Base-by-base conservation (phyloP, 2,888 invertebrate genomes). In the Caradrina kadenii region DNA sequence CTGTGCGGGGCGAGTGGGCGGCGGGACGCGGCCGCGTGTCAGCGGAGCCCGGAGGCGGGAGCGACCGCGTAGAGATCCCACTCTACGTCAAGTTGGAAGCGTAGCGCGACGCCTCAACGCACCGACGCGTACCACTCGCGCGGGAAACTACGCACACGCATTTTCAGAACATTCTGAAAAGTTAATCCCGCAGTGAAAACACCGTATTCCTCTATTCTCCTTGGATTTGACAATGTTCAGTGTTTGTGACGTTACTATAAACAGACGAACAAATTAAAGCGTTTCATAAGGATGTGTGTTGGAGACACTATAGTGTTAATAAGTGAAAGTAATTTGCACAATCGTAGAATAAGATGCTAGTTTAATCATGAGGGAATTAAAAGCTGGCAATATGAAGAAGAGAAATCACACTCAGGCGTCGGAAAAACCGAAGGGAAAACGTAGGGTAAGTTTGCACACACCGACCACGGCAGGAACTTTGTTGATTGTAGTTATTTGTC, bases 351-450 rank as follows among this genome's bases (percentile, higher is more conserved):
- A 78, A 80, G 71, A 80, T 81, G 79, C 60, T 70, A 72, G 73
- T 76, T 79, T 59, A 72, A 81, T 63, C 60, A 80, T 85, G 76
- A 76, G 64, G 81, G 78, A 79, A 77, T 60, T 75, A 54, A 80
- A 72, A 83, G 59, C 69, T 83, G 78, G 80, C 78, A 90, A 81
- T 69, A 91, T 93, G 86, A 89, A 87, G 84, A 92, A 86, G 84
- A 91, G 86, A 82, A 91, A 89, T 79, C 90, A 90, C 69, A 81
- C 82, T 19, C 89, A 89, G 63, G 76, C 89, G 42, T 82, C 90
- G 87, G 94, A 94, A 89, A 93, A 91, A 69, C 85, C 90, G 72
- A 93, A 89, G 79, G 93, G 90, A 82, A 94, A 94, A 86, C 88
- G 88, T 60, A 92, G 91, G 93, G 95, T 95, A 80, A 94, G 94